Conservation (phyloP, 2,888 invertebrate genomes). For the Agapostemon virescens region DNA sequence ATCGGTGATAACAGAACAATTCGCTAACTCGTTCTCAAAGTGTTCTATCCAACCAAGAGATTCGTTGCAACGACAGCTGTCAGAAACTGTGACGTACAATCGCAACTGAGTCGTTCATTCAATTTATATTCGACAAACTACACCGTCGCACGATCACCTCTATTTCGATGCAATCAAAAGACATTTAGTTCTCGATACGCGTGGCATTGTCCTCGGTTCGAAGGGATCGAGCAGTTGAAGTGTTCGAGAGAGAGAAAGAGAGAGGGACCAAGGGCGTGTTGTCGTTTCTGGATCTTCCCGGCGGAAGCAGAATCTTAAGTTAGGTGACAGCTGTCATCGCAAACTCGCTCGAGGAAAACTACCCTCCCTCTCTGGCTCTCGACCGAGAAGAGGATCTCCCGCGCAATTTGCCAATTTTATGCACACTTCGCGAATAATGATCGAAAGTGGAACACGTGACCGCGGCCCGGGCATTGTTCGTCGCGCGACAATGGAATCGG, state of each 20-base stretch:
- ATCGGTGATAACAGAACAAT: neutral
- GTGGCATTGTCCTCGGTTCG: neutral
- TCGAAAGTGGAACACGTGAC: slow-evolving; percentile 77
- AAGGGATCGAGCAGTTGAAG: neutral
- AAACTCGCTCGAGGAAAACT: slow-evolving; percentile 25
- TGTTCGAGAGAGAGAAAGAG: neutral
- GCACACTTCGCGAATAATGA: slow-evolving; percentile 74
- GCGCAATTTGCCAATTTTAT: slow-evolving; percentile 77
- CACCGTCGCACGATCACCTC: neutral
- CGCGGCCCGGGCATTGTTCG: slow-evolving; percentile 70
- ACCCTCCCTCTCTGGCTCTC: neutral
- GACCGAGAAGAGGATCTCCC: slow-evolving; percentile 57
- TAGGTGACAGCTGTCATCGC: slow-evolving; percentile 57
- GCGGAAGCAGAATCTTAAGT: slow-evolving; percentile 39
- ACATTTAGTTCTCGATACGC: slow-evolving; percentile 38
- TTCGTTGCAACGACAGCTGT: neutral
- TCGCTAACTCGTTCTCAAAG: neutral
- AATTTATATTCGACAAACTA: slow-evolving; percentile 31
- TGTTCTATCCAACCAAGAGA: neutral
- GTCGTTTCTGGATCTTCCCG: slow-evolving; percentile 53
- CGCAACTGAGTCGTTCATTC: slow-evolving; percentile 9
- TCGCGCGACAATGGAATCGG: slow-evolving; percentile 77
- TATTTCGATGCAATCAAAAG: slow-evolving; percentile 25
- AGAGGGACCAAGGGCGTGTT: neutral
- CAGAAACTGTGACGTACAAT: neutral